Conservation (phyloP, 1,140 invertebrate genomes). For the Bombus consobrinus region DNA sequence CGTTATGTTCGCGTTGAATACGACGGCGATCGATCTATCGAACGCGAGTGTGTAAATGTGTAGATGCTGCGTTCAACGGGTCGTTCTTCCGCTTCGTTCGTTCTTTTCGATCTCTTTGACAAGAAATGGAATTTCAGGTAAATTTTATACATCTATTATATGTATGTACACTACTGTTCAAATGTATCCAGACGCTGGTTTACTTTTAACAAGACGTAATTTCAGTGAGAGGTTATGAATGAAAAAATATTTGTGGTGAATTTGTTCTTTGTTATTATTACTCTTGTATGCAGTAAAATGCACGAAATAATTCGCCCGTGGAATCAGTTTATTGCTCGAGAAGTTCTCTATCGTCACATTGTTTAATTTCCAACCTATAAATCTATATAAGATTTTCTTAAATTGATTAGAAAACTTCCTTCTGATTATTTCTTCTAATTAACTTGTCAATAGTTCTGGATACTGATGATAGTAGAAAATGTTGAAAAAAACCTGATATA, state of each 20-base stretch:
- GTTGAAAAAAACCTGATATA: not conserved
- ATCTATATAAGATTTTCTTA: not conserved
- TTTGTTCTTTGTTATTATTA: not conserved
- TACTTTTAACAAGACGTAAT: not conserved
- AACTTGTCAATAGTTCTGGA: not conserved
- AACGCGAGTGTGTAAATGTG: not conserved
- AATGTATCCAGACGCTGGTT: not conserved
- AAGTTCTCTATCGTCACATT: not conserved
- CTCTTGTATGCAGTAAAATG: not conserved
- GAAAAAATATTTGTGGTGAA: not conserved
- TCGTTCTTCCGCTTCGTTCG: not conserved
- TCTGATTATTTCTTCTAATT: too few relatives aligned
- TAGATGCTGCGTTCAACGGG: too few relatives aligned
- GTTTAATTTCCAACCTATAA: not conserved
- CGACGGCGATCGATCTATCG: not conserved
- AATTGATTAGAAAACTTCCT: not conserved
- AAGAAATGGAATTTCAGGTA: not conserved
- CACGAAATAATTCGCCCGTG: not conserved
- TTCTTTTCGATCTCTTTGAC: not conserved
- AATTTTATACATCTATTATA: not conserved
- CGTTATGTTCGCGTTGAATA: not conserved
- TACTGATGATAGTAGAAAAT: not conserved
- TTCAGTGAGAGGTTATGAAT: not conserved
- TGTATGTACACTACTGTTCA: not conserved
- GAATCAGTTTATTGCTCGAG: not conserved